Conservation (phyloP, 2,113 vertebrate species). For the Nannospalax galili region DNA sequence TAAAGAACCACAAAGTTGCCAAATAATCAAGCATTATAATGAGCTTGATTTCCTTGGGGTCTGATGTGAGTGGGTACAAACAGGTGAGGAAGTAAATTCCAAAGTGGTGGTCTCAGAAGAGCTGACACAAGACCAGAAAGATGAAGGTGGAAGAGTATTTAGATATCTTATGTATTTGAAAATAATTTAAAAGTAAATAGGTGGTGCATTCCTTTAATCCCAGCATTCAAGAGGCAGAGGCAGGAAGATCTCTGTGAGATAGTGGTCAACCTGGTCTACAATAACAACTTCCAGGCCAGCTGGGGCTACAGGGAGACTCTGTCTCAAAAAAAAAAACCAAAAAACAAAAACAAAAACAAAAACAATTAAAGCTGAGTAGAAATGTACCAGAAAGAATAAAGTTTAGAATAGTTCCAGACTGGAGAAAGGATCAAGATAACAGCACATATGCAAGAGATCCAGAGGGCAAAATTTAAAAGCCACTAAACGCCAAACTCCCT, state of each 20-base stretch:
- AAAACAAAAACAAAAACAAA: too few species aligned
- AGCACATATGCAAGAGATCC: not conserved
- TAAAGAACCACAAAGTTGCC: not conserved
- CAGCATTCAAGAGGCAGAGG: too few species aligned
- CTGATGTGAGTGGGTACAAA: not conserved
- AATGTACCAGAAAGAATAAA: not conserved
- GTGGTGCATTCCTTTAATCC: too few species aligned
- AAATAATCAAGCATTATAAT: not conserved
- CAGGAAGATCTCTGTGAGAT: too few species aligned
- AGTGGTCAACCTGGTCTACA: too few species aligned
- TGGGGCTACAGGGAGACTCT: too few species aligned
- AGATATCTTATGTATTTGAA: not conserved
- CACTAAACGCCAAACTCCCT: not conserved
- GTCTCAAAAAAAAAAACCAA: too few species aligned
- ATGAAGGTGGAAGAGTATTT: slow-evolving; percentile 1
- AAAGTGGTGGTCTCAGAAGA: not conserved
- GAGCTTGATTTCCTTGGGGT: not conserved
- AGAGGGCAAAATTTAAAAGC: not conserved
- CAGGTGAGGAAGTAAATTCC: not conserved
- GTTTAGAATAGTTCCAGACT: not conserved
- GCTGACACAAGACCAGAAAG: not conserved
- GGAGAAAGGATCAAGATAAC: not conserved
- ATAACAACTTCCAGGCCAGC: too few species aligned
- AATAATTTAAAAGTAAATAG: too few species aligned
- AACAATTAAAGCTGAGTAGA: not conserved